Evolutionary conservation across 2,113 vertebrate species (phyloP), one percentile per base, ranked within the genome.

Genomic region (Ptilonorhynchus violaceus): DNA sequence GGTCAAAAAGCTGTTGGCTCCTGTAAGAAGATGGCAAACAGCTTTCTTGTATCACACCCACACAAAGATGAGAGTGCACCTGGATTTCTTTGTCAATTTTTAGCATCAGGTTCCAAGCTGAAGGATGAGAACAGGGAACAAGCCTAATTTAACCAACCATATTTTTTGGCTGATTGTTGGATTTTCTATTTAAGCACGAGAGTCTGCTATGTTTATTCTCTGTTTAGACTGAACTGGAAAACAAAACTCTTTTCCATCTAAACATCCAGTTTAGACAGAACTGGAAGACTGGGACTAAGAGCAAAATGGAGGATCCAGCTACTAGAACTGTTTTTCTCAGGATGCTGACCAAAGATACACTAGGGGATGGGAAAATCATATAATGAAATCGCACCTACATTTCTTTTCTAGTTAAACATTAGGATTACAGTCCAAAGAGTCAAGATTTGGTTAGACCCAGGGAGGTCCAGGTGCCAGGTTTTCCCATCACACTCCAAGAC

Each of bases 81-180:
- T 91, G 72, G 44, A 81, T 64, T 94, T 59, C 63, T 80, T 63
- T 50, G 37, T 59, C 72, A 81, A 5, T 78, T 93, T 93, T 86
- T 81, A 84, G 76, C 52, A 21, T 42, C 72, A 63, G 56, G 50
- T 37, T 59, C 44, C 64, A 56, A 41, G 49, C 63, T 78, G 76
- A 59, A 86, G 68, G 56, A 68, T 25, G 24, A 93, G 37, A 96
- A 77, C 30, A 72, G 27, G 33, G 55, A 92, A 78, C 52, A 92
- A 58, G 49, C 22, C 6, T 93, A 63, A 91, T 78, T 84, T 75
- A 84, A 67, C 27, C 56, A 72, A 70, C 37, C 1, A 0, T 60
- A 18, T 1, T 4, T 55, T 84, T 60, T 39, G 47, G 17, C 39
- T 78, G 79, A 68, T 24, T n/a, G 55, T 50, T 81, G 37, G n/a